Evolutionary conservation across 2,797 vertebrate genomes (phyloP).

Genomic region (Siniperca undulata): DNA sequence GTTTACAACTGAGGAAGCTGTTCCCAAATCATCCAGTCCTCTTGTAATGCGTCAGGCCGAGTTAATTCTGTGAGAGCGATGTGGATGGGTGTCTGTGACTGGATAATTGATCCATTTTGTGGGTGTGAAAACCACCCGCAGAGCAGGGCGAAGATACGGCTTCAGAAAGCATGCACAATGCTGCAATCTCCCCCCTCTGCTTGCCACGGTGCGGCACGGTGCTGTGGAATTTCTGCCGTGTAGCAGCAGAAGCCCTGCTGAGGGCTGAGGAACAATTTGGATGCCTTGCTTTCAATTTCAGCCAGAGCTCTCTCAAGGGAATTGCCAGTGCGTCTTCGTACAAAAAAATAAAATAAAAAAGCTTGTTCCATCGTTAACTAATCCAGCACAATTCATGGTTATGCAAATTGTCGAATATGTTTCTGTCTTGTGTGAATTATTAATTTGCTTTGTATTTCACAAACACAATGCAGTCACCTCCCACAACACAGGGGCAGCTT

Average conservation of each 20-base stretch:
- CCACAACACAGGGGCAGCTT: constrained; percentile 1
- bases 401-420: constrained; percentile 5
- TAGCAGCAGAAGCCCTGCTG: constrained; percentile 63
- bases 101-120: constrained; percentile 81
- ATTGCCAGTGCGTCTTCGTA: constrained; percentile 37
- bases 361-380: constrained; percentile 10
- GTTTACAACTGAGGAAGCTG: constrained; percentile 57
- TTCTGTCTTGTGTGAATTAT: constrained; percentile 39
- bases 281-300: constrained; percentile 70
- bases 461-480: constrained; percentile 42
- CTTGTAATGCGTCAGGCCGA: constrained; percentile 61
- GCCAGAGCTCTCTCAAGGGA: constrained; percentile 42
- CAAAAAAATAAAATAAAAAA: constrained; percentile 17
- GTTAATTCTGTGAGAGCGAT: constrained; percentile 72
- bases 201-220: constrained; percentile 20
- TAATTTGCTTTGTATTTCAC: constrained; percentile 45
- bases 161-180: constrained; percentile 62
- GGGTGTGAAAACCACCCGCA: constrained; percentile 71
- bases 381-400: constrained; percentile 18
- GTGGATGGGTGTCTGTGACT: constrained; percentile 64
- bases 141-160: constrained; percentile 69
- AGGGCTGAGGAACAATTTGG: constrained; percentile 71
- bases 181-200: constrained; percentile 65
- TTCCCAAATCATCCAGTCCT: constrained; percentile 54
- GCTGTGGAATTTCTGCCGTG: constrained; percentile 61